A percentile compares a stretch with the other conserved stretches of the same genome.
These are phyloP conservation scores for Bombus cullumanus DNA, from an alignment of 1,140 invertebrate genomes.

Conservation along the genomic window DNA sequence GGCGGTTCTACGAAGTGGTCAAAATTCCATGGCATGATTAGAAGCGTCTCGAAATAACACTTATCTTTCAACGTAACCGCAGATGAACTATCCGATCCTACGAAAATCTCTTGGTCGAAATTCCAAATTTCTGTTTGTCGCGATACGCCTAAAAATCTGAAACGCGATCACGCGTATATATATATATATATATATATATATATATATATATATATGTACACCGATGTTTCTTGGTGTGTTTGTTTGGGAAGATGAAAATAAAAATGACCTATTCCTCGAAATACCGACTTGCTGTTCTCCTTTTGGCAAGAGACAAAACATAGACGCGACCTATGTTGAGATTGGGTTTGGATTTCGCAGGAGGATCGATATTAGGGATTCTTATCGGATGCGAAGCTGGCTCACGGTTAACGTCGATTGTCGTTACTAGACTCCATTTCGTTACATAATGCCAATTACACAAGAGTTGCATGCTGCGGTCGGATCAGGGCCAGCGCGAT, in stretches of 20 bases:
- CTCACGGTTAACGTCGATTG: slow-evolving; percentile 38
- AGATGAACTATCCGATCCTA: not conserved
- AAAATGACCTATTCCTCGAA: no score
- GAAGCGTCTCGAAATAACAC: not conserved
- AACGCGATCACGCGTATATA: not conserved
- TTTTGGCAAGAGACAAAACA: no score
- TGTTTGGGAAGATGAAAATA: no score
- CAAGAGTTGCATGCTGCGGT: slow-evolving; percentile 74
- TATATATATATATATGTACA: no score
- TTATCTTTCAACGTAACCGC: not conserved
- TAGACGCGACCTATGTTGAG: no score
- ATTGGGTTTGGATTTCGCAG: no score
- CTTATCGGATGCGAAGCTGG: not conserved
- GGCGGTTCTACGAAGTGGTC: not conserved
- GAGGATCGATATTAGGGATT: slow-evolving; percentile 1
- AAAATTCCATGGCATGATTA: not conserved
- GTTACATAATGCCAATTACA: slow-evolving; percentile 75
- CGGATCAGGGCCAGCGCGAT: slow-evolving; percentile 76
- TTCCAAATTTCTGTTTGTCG: not conserved
- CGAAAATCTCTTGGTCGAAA: not conserved
- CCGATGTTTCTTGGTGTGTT: no score
- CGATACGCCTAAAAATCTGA: not conserved
- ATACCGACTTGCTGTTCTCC: no score
- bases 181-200: no score
- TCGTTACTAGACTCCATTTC: slow-evolving; percentile 17